A percentile compares a stretch with the other conserved stretches of the same genome.
Evolutionary conservation across 2,888 invertebrate genomes (phyloP).

Genomic region (Drosophila neonasuta): DNA sequence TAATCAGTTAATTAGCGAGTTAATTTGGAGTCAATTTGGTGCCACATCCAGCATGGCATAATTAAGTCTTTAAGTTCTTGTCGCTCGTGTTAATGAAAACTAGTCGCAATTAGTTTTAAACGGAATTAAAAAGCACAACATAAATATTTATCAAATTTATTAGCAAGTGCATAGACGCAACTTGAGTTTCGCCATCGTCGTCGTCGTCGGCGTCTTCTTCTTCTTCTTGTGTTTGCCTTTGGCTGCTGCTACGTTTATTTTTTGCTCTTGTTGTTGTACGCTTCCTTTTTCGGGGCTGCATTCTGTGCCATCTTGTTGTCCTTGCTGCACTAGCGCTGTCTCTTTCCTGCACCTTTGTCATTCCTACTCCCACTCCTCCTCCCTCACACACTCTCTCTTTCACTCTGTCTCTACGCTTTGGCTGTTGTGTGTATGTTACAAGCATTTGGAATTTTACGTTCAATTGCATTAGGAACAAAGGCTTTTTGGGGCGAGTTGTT

Average conservation of each 20-base stretch:
- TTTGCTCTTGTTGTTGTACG: not conserved
- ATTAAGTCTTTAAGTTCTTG: conserved; percentile 1
- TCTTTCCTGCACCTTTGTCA: not conserved
- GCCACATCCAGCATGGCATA: not conserved
- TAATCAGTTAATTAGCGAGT: conserved; percentile 1
- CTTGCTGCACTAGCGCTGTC: not conserved
- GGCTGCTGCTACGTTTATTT: conserved; percentile 2
- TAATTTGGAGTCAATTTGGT: not conserved
- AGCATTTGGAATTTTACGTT: conserved; percentile 57
- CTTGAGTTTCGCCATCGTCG: not conserved
- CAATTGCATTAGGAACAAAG: conserved; percentile 60
- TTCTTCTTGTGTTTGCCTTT: not conserved
- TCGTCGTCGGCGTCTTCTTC: not conserved
- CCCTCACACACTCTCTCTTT: not conserved
- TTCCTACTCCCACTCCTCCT: not conserved
- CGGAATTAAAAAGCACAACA: not conserved
- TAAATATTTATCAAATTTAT: conserved; percentile 2
- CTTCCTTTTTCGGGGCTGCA: conserved; percentile 14
- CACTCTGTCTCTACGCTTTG: not conserved
- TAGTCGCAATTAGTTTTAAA: conserved; percentile 1
- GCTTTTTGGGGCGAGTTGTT: conserved; percentile 50
- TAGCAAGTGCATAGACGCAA: conserved; percentile 6
- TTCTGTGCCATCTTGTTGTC: conserved; percentile 21
- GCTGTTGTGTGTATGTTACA: conserved; percentile 34
- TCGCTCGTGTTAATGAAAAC: not conserved